These are phyloP conservation scores for Leptocoma aspasia DNA, from an alignment of 2,113 vertebrate genomes.

Conservation along the genomic window DNA sequence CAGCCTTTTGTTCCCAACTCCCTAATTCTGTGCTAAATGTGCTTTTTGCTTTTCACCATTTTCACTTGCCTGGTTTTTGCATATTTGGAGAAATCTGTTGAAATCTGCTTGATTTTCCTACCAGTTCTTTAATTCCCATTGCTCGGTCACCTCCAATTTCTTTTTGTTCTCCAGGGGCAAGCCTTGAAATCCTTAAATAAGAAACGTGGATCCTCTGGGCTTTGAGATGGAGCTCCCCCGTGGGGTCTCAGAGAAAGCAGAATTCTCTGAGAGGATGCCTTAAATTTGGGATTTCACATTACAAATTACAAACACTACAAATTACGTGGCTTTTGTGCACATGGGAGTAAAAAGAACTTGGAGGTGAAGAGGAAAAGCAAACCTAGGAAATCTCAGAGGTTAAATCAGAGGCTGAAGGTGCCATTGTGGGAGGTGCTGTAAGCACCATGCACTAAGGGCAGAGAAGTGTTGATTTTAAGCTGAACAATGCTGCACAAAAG, in stretches of 20 bases:
- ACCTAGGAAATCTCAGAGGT: not conserved
- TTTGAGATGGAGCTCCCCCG: not conserved
- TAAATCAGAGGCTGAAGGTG: not conserved
- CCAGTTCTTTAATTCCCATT: not conserved
- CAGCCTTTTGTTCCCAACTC: not conserved
- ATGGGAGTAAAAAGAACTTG: not conserved
- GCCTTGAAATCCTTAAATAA: not conserved
- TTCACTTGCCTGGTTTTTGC: not conserved
- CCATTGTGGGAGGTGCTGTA: not conserved
- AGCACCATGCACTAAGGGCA: not conserved
- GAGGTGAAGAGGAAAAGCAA: not conserved
- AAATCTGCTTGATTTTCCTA: not conserved
- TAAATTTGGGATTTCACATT: not conserved
- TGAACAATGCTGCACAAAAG: not conserved
- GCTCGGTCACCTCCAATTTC: not conserved
- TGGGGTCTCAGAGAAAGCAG: not conserved
- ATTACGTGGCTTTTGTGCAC: not conserved
- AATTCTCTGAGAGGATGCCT: not conserved
- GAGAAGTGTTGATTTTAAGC: not conserved
- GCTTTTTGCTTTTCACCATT: not conserved
- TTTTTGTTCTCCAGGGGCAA: not conserved
- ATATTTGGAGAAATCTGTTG: not conserved
- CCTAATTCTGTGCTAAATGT: not conserved
- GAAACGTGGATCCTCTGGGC: accelerated
- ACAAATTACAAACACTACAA: not conserved